These are phyloP conservation scores for Eurosta solidaginis DNA, from an alignment of 1,140 invertebrate species.

Conservation along the genomic window DNA sequence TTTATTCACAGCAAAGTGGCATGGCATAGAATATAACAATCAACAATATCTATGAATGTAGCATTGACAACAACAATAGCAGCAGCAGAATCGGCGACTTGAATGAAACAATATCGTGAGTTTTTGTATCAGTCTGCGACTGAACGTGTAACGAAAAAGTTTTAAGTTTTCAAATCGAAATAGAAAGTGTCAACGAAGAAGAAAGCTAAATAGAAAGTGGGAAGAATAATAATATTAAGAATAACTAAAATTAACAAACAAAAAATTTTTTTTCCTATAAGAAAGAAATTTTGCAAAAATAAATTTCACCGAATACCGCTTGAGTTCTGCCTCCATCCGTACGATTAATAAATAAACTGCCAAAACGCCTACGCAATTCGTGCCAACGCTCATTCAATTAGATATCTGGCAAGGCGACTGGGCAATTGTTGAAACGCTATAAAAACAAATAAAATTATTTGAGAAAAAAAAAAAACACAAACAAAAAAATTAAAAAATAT, in stretches of 20 bases:
- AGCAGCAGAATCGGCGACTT: not conserved
- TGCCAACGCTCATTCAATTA: not conserved
- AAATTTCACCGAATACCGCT: not conserved
- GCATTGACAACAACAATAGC: not conserved
- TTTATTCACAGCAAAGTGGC: not conserved
- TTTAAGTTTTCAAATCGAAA: not conserved
- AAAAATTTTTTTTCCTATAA: not conserved
- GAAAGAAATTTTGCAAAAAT: not conserved
- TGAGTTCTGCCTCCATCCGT: not conserved
- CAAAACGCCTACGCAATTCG: conserved; percentile 1
- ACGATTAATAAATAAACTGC: not conserved
- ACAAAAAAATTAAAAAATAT: not conserved
- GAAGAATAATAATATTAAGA: not conserved
- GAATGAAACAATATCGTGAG: conserved; percentile 8
- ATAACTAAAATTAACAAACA: not conserved
- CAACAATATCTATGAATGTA: not conserved
- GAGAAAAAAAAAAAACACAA: not conserved
- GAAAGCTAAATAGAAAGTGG: too few relatives aligned
- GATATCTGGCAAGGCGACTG: not conserved
- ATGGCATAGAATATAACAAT: not conserved
- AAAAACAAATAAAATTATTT: too few relatives aligned
- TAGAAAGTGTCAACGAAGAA: too few relatives aligned
- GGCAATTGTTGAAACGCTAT: not conserved
- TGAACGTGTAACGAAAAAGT: conserved; percentile 21
- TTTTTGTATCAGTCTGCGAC: conserved; percentile 7